A percentile compares a stretch with the other conserved stretches of the same genome.
These are phyloP conservation scores for Centropus bengalensis DNA, from an alignment of 2,113 vertebrate genomes.

Conservation along the genomic window DNA sequence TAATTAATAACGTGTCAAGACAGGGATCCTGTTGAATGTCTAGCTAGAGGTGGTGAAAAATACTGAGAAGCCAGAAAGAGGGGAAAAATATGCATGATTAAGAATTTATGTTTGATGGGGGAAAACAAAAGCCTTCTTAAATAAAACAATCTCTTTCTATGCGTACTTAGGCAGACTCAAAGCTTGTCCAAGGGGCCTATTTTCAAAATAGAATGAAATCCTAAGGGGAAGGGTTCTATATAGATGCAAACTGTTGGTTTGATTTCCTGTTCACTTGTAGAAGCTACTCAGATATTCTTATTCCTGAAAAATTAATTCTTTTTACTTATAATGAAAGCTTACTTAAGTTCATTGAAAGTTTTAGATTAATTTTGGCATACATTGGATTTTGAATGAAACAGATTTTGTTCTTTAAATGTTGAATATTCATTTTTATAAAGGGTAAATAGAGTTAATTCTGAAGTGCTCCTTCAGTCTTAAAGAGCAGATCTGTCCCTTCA, in stretches of 20 bases:
- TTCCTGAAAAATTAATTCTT: constrained; percentile 5
- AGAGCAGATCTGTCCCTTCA: neutral
- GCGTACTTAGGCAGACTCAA: neutral
- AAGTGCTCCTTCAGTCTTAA: neutral
- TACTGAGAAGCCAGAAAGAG: neutral
- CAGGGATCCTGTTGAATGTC: constrained; percentile 24
- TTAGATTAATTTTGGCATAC: neutral
- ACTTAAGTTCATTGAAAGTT: neutral
- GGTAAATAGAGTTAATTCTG: neutral
- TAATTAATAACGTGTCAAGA: constrained; percentile 72
- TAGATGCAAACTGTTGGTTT: neutral
- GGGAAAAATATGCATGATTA: neutral
- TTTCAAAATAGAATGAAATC: neutral
- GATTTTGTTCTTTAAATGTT: neutral
- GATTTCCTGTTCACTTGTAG: neutral
- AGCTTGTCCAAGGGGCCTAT: neutral
- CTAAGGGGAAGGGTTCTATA: neutral
- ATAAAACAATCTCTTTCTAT: neutral
- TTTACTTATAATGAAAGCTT: neutral
- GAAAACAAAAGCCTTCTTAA: neutral
- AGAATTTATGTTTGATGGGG: neutral
- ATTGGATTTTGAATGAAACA: neutral
- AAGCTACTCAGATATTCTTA: neutral
- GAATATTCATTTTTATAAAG: neutral
- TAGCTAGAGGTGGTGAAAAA: constrained; percentile 45